A percentile compares a stretch with the other conserved stretches of the same genome.
Evolutionary conservation across 1,140 invertebrate species (phyloP).

Genomic region (Notospermus geniculatus): DNA sequence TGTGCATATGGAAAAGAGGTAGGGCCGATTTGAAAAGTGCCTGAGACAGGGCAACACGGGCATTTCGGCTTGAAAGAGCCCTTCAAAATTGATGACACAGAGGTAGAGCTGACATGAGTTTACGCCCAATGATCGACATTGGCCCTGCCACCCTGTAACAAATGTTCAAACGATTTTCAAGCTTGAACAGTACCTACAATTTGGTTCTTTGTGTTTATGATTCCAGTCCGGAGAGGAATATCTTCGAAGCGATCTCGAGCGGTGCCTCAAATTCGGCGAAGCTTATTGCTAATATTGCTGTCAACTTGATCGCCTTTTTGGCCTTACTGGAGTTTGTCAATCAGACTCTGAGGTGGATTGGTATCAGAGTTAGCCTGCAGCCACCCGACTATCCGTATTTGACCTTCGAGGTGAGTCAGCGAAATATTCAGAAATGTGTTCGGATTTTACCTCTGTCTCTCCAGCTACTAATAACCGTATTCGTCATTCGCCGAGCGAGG

Average conservation of each 20-base stretch:
- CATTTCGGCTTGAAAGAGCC: not conserved
- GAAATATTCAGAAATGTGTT: too few relatives aligned
- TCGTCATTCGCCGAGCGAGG: too few relatives aligned
- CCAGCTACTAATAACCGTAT: too few relatives aligned
- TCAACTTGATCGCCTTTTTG: conserved; percentile 32
- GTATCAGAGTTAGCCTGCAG: conserved; percentile 20
- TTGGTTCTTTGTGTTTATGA: too few relatives aligned
- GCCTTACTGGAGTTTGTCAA: conserved; percentile 32
- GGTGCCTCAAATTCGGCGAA: conserved; percentile 24
- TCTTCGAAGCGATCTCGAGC: conserved; percentile 25
- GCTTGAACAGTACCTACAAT: not conserved
- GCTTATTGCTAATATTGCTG: conserved; percentile 31
- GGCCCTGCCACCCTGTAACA: not conserved
- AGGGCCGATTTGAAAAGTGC: conserved; percentile 8
- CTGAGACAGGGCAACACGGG: not conserved
- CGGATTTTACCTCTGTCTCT: too few relatives aligned
- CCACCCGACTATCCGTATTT: conserved; percentile 36
- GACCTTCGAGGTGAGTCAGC: conserved; percentile 45
- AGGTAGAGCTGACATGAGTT: too few relatives aligned
- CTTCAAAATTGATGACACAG: not conserved
- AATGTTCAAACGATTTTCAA: not conserved
- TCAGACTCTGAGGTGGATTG: conserved; percentile 28
- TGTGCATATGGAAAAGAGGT: conserved; percentile 29
- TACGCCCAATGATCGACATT: not conserved
- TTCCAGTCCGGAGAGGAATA: conserved; percentile 17